Evolutionary conservation across 2,113 vertebrate species (phyloP), one percentile per base, ranked within the genome.

Genomic region (Lepus americanus): DNA sequence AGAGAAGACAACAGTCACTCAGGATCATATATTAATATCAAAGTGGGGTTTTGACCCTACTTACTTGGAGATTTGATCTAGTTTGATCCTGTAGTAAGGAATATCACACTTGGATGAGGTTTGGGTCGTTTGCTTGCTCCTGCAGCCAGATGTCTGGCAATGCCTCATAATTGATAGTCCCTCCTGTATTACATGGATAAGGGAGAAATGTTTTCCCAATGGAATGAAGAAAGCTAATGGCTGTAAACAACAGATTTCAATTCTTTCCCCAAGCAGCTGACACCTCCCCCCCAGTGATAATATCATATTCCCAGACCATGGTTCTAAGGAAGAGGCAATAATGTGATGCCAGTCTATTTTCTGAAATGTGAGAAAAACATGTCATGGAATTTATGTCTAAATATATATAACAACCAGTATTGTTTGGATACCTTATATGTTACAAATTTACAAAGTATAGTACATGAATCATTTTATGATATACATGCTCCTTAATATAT

Each of bases 321-420:
- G 44, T 63, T 87, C 87, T 94, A 74, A 87, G 49, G 53, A 89
- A 7, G 84, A 86, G 61, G 19, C 66, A 27, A 77, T 80, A 93
- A 72, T 27, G 49, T 49, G 22, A 85, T 19, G 23, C 22, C 51
- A 74, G 19, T 17, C 16, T 87, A 31, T 87, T 94, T 94, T 95
- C 92, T 83, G 89, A 86, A 87, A 76, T 27, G 9, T 80, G 78
- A 63, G 79, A 66, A 92, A 16, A 64, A 23, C 33, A 73, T 20
- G n/a, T 49, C 20, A 36, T 49, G n/a, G 10, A n/a, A 83, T 84
- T 85, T 80, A n/a, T 69, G 39, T 92, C 33, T 78, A 49, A 78
- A 66, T 78, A 13, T 27, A 69, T 64, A 61, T 88, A 70, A 31
- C n/a, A 84, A 44, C n/a, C 59, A 63, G 33, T 78, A 44, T 63